These are phyloP conservation scores for Hippopotamus amphibius DNA, from an alignment of 2,113 vertebrate species.

Conservation along the genomic window DNA sequence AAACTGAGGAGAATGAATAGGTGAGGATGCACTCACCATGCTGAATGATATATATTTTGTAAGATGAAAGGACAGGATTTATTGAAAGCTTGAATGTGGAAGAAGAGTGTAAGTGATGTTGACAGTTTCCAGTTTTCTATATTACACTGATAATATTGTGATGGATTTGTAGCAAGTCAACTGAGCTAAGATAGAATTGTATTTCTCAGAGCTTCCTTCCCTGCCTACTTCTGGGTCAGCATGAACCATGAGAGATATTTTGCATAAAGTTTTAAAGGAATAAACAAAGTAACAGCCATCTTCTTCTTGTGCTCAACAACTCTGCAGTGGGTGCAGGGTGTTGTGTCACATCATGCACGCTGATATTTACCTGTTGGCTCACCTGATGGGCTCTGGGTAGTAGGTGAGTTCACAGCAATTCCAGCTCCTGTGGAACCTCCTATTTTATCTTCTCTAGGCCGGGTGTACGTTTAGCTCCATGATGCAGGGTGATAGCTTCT, in stretches of 20 bases:
- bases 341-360: not conserved
- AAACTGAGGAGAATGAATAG: not conserved
- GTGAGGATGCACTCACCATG: not conserved
- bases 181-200: not conserved
- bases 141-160: no score
- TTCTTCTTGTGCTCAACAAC: not conserved
- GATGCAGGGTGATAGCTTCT: not conserved
- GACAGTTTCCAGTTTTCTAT: not conserved
- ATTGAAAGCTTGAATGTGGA: not conserved
- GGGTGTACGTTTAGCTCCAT: not conserved
- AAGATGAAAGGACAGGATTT: not conserved
- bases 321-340: not conserved
- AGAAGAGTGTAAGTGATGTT: no score
- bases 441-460: not conserved
- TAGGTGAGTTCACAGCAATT: not conserved
- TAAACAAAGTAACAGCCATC: not conserved
- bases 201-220: not conserved
- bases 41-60: not conserved
- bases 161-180: not conserved
- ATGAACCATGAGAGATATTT: not conserved
- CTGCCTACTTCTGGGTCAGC: not conserved
- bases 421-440: not conserved
- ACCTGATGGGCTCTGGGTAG: rapidly evolving
- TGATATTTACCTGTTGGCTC: not conserved
- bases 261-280: not conserved